These are phyloP conservation scores for Drosophila willistoni DNA, from an alignment of 1,140 invertebrate genomes.

Conservation along the genomic window DNA sequence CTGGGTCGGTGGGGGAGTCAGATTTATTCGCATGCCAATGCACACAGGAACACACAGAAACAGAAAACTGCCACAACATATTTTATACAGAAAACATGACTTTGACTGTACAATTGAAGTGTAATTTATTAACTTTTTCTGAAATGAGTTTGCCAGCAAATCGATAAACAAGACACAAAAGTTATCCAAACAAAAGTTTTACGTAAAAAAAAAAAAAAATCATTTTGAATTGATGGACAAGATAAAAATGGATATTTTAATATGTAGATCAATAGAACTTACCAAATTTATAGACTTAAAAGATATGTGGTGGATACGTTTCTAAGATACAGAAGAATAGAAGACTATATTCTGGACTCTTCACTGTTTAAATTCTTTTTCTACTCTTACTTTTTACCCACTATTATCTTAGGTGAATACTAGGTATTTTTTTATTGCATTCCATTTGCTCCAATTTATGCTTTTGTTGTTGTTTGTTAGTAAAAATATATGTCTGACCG, in stretches of 20 bases:
- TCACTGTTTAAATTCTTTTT: too few relatives aligned
- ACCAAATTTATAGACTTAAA: too few relatives aligned
- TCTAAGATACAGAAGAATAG: too few relatives aligned
- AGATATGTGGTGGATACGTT: too few relatives aligned
- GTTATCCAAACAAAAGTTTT: not conserved
- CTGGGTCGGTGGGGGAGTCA: slow-evolving; percentile 2
- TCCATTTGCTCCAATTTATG: not conserved
- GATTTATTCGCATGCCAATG: slow-evolving; percentile 27
- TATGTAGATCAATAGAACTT: too few relatives aligned
- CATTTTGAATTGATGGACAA: not conserved
- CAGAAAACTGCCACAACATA: slow-evolving; percentile 42
- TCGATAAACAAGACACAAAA: slow-evolving; percentile 34
- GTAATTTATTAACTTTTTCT: slow-evolving; percentile 68
- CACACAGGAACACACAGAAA: slow-evolving; percentile 26
- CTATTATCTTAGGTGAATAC: too few relatives aligned
- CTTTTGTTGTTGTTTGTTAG: not conserved
- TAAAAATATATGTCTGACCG: not conserved
- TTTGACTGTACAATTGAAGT: slow-evolving; percentile 70
- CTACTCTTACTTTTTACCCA: too few relatives aligned
- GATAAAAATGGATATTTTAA: too few relatives aligned
- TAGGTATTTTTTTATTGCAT: not conserved
- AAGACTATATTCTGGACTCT: too few relatives aligned
- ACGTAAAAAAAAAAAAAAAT: not conserved
- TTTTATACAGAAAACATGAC: slow-evolving; percentile 57
- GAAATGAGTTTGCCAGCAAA: slow-evolving; percentile 46